Evolutionary conservation across 2,113 vertebrate species (phyloP), one percentile per base, ranked within the genome.

Genomic region (Phoxinus phoxinus): DNA sequence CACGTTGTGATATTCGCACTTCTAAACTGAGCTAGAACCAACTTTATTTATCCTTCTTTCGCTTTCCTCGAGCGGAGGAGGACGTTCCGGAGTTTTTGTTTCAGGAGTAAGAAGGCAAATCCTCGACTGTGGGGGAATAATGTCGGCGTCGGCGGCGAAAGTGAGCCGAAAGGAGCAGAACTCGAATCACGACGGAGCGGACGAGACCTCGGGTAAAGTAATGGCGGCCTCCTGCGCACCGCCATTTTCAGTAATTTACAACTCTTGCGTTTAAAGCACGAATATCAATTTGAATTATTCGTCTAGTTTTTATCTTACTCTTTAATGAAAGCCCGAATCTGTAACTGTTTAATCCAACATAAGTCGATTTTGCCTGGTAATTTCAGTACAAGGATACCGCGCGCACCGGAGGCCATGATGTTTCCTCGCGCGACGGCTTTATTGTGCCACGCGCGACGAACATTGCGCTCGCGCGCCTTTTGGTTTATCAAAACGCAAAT

Each of bases 111-210:
- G 59, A 86, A 86, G 53, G 25, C 75, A 32, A 17, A 77, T 85
- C 67, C 35, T 44, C 37, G 79, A 59, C 21, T 80, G 83, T 78
- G 53, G 72, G 48, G 67, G 87, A 80, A 95, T 92, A 92, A 96
- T 95, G 95, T 96, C 96, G 94, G 94, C 95, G 90, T 96, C 95
- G 92, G 94, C 95, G 94, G 95, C 95, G 90, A 96, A 95, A 95
- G 95, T 95, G 92, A 95, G 95, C 93, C 95, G 96, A 93, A 96
- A 96, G 94, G 95, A 96, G 94, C 95, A 96, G 92, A 96, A 96
- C 96, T 95, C 96, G 91, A 96, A 96, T 94, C 96, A 96, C 94
- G 94, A 96, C 92, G 95, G 95, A 91, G 95, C 95, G 91, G 95
- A 96, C 94, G 95, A 96, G 93, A 96, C 95, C 95, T 96, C 96